Evolutionary conservation across 2,888 invertebrate species (phyloP), one percentile per base, ranked within the genome.

Genomic region (Plebejus melissa): DNA sequence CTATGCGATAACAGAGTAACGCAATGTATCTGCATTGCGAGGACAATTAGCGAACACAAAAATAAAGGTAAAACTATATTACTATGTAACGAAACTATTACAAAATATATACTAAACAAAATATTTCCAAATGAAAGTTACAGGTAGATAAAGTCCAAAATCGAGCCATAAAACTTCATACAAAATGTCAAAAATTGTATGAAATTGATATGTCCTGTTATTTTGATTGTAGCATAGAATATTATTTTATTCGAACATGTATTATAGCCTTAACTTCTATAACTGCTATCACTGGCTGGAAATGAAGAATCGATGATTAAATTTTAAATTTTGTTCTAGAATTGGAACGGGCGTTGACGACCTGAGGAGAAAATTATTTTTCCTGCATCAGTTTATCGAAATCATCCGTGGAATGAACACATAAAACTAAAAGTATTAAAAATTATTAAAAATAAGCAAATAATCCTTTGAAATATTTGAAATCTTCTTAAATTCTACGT

Each of bases 401-500:
- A 65, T 32, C 65, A 65, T 65, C 32, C 32, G 65, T 32, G 32
- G 9, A 32, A 65, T 65, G 65, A 65, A 65, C 65, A 65, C 2
- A 65, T 65, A 32, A 32, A 65, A 16, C 13, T 4, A 65, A 60
- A 65, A 36, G 22, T 28, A 76, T n/a, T 6, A 36, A 58, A 71
- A 69, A n/a, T 32, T 2, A 32, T 32, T 69, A 32, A 46, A 9
- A 46, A 46, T 9, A 46, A 46, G 46, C 1, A 46, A 9, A 46
- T 54, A 36, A 38, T 32, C 6, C 38, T 65, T 16, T 46, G 28
- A 32, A 65, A 46, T 58, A 6, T 4, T 36, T 46, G 4, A 22
- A 50, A n/a, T 76, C 11, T 54, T 54, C 13, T 57, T 38, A n/a
- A 38, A 50, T 65, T 76, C 75, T 76, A 72, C 58, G 60, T 58